Evolutionary conservation across 2,888 invertebrate species (phyloP).

Genomic region (Seladonia tumulorum): DNA sequence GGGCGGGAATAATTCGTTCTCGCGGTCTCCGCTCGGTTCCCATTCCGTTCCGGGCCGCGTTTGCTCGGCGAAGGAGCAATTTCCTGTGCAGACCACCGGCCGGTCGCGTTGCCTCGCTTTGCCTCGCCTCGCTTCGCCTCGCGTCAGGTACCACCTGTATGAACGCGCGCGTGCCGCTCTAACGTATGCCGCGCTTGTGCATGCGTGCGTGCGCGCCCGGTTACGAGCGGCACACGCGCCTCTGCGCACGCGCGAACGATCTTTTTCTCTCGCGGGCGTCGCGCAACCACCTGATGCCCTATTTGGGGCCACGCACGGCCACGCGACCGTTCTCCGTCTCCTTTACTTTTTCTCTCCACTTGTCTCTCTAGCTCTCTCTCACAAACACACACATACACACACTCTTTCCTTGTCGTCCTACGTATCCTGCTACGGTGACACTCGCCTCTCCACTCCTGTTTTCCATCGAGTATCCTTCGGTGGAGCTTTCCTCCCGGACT

Average conservation of each 20-base stretch:
- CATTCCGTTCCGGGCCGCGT: slow-evolving; percentile 43
- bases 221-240: slow-evolving; percentile 67
- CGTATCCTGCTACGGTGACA: neutral
- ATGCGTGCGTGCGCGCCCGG: slow-evolving; percentile 55
- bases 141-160: slow-evolving; percentile 59
- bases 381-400: no score
- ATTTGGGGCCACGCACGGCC: slow-evolving; percentile 82
- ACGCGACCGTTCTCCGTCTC: slow-evolving; percentile 73
- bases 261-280: slow-evolving; percentile 74
- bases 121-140: slow-evolving; percentile 15
- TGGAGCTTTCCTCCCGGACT: neutral
- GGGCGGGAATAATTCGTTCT: slow-evolving; percentile 32
- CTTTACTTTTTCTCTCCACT: slow-evolving; percentile 21
- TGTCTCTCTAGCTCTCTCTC: neutral
- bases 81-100: neutral
- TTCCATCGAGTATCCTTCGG: neutral
- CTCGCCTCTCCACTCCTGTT: slow-evolving; percentile 12
- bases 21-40: slow-evolving; percentile 13
- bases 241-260: slow-evolving; percentile 71
- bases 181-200: slow-evolving; percentile 22
- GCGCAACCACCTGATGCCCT: slow-evolving; percentile 82
- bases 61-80: neutral
- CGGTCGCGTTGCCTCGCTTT: neutral
- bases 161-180: slow-evolving; percentile 67
- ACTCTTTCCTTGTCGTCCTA: slow-evolving; percentile 14